These are phyloP conservation scores for Zaprionus tsacasi DNA, from an alignment of 1,140 invertebrate genomes.

Conservation along the genomic window DNA sequence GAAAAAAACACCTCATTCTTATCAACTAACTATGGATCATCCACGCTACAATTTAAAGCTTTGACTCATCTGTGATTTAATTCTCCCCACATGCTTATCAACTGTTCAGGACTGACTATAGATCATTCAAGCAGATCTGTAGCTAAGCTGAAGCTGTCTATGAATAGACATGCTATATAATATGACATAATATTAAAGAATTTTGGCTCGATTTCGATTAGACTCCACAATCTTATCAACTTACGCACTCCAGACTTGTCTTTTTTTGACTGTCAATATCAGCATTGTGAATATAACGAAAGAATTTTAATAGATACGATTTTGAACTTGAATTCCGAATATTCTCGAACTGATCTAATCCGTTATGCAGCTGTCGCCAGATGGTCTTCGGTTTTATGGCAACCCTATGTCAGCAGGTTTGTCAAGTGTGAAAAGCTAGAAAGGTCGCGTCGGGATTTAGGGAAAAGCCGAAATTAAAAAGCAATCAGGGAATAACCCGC, in stretches of 20 bases:
- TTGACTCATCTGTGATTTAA: no score
- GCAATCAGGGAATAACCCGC: slow-evolving; percentile 50
- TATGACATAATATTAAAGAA: background rate
- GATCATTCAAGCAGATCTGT: no score
- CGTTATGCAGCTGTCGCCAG: slow-evolving; percentile 3
- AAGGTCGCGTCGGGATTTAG: slow-evolving; percentile 14
- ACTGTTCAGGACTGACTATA: no score
- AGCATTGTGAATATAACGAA: background rate
- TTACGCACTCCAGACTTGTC: background rate
- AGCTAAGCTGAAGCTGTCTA: background rate
- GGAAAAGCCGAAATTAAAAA: slow-evolving; percentile 62
- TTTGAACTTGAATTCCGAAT: background rate
- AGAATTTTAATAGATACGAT: background rate
- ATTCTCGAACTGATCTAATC: background rate
- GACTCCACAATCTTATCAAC: background rate
- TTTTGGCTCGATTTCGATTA: background rate
- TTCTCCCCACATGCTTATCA: no score
- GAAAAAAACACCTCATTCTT: no score
- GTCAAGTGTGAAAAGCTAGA: background rate
- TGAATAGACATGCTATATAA: background rate
- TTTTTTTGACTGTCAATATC: background rate
- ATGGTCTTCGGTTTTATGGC: slow-evolving; percentile 1
- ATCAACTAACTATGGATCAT: no score
- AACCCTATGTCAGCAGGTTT: background rate
- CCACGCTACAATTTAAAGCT: no score